Conservation (phyloP, 2,113 vertebrate species). For the Oreochromis tanganicae region DNA sequence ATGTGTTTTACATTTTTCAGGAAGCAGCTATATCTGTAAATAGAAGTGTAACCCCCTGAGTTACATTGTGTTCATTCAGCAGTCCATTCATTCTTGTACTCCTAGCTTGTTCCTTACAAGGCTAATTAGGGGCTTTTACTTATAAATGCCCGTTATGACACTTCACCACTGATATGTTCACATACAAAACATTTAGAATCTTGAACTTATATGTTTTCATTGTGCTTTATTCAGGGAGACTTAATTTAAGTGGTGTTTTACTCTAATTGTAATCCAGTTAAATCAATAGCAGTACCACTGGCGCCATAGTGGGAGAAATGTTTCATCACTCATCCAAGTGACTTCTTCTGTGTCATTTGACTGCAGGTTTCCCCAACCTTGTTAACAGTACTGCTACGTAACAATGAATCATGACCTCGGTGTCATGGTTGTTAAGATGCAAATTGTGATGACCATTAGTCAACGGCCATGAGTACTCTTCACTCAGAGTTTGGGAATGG, state of each 20-base stretch:
- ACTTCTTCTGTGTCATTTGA: neutral
- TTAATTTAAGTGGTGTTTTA: neutral
- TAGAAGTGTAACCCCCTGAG: neutral
- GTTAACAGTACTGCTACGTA: neutral
- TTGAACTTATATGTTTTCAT: neutral
- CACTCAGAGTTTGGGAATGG: neutral
- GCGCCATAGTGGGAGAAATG: neutral
- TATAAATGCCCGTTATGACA: neutral
- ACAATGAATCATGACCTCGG: neutral
- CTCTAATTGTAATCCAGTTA: neutral
- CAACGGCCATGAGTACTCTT: neutral
- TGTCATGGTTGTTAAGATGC: neutral
- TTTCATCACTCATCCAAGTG: neutral
- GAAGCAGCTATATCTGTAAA: neutral
- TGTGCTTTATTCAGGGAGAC: neutral
- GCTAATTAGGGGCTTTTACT: neutral
- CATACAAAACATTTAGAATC: neutral
- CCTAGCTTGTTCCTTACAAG: neutral
- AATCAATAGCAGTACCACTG: neutral
- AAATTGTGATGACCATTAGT: neutral
- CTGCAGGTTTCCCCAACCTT: neutral
- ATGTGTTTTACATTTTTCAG: neutral
- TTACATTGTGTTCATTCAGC: neutral
- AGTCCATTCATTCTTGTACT: neutral
- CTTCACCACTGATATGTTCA: neutral